Conservation (phyloP, 2,888 invertebrate species). For the Icerya purchasi region DNA sequence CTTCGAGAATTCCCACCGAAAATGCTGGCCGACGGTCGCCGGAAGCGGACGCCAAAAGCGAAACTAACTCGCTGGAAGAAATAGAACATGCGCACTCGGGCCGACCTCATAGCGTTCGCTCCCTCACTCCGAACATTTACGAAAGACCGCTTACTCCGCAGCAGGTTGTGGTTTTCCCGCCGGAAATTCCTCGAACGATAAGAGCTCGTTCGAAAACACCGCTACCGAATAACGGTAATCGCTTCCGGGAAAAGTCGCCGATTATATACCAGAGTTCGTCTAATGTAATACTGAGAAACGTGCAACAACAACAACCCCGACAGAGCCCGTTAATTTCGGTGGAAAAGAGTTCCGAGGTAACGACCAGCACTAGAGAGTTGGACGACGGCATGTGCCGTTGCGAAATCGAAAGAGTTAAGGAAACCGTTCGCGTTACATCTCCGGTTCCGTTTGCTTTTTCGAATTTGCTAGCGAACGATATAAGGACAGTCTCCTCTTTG, state of each 20-base stretch:
- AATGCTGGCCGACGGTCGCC: neutral
- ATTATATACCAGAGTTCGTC: neutral
- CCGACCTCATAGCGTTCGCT: conserved; percentile 17
- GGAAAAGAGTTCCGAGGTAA: neutral
- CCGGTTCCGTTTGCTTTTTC: neutral
- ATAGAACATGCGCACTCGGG: neutral
- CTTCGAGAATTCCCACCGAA: neutral
- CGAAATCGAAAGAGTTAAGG: neutral
- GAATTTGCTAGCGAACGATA: no score
- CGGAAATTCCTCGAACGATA: conserved; percentile 16
- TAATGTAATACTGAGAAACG: neutral
- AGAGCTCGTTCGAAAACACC: neutral
- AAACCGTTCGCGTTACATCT: neutral
- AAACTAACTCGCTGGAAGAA: neutral
- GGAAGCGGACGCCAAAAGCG: neutral
- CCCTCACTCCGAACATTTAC: conserved; percentile 17
- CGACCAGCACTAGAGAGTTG: neutral
- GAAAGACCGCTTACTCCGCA: conserved; percentile 18
- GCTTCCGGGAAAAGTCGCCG: neutral
- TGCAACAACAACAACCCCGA: no score
- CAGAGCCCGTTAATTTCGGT: no score
- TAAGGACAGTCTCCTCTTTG: no score
- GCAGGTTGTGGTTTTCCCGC: conserved; percentile 20
- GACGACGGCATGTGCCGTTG: neutral
- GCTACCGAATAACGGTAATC: neutral